phyloP scores from a whole-genome alignment of 2,113 vertebrate genomes.

The Crotalus viridis region DNA sequence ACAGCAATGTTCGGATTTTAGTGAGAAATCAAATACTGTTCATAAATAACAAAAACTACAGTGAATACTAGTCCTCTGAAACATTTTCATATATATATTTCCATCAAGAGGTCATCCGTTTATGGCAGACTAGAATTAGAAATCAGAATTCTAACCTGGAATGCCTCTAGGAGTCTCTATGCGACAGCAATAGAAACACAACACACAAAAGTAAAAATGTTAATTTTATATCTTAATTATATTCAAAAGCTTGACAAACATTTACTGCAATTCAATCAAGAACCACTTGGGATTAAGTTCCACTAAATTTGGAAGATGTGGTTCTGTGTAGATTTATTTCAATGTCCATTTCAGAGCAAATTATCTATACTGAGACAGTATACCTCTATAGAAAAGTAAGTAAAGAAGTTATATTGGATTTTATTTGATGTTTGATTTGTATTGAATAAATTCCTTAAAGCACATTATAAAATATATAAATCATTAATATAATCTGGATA shows the following conservation, averaged over 20 bases:
- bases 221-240: background rate
- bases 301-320: background rate
- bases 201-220: background rate
- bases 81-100: background rate
- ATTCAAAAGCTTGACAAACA: background rate
- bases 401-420: background rate
- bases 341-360: background rate
- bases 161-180: background rate
- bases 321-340: background rate
- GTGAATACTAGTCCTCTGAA: background rate
- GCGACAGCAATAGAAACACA: background rate
- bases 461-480: background rate
- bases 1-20: background rate
- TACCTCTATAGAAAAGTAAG: background rate
- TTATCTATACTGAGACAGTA: background rate
- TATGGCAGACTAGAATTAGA: background rate
- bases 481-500: no score
- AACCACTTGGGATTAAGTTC: background rate
- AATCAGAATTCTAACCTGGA: background rate
- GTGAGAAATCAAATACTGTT: background rate
- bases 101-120: background rate
- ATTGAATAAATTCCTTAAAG: background rate
- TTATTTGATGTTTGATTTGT: background rate
- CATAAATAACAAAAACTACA: background rate
- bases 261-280: background rate